Evolutionary conservation across 1,140 invertebrate genomes (phyloP).

Genomic region (Vollenhovia emeryi): DNA sequence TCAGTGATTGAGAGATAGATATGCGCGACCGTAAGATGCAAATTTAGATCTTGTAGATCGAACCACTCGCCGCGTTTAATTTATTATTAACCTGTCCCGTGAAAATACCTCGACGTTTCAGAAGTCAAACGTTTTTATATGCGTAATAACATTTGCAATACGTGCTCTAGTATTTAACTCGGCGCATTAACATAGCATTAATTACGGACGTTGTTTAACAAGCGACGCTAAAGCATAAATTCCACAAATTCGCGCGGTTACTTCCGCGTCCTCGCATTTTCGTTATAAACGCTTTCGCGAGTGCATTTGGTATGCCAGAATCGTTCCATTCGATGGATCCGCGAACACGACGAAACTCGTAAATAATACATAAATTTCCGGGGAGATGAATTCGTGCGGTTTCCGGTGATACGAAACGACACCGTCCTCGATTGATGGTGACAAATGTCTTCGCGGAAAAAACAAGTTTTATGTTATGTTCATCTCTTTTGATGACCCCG

Average conservation of each 20-base stretch:
- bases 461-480: slow-evolving; percentile 29
- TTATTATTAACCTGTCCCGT: not conserved
- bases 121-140: not conserved
- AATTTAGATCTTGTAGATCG: not conserved
- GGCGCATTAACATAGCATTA: not conserved
- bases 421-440: not conserved
- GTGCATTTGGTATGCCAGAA: not conserved
- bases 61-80: not conserved
- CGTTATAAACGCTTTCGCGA: not conserved
- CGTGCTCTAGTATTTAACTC: not conserved
- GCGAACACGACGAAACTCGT: slow-evolving; percentile 14
- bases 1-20: not conserved
- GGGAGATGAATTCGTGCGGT: slow-evolving; percentile 15
- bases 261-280: not conserved
- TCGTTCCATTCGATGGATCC: not conserved
- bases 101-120: not conserved
- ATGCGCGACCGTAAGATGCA: not conserved
- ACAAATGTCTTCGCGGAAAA: slow-evolving; percentile 5
- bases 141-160: not conserved
- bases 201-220: not conserved
- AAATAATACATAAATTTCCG: slow-evolving; percentile 39
- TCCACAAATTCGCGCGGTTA: not conserved
- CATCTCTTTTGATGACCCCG: slow-evolving; percentile 15
- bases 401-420: slow-evolving; percentile 1
- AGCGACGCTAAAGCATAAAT: not conserved